These are phyloP conservation scores for Temnothorax curvispinosus DNA, from an alignment of 1,140 invertebrate genomes.

Conservation along the genomic window DNA sequence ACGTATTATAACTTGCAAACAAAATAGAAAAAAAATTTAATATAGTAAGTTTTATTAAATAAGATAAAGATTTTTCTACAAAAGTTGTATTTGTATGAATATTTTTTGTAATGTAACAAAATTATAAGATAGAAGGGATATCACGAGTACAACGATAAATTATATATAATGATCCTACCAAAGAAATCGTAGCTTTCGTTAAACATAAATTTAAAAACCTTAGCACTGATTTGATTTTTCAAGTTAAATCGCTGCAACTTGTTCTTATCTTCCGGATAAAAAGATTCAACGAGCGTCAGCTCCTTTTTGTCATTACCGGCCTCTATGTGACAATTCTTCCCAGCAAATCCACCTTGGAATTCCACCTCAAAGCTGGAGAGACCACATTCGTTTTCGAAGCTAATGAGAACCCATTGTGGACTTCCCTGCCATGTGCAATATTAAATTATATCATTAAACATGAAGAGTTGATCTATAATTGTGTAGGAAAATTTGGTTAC, in stretches of 20 bases:
- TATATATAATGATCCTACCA: conserved; percentile 86
- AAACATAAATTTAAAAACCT: conserved; percentile 84
- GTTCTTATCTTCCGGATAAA: conserved; percentile 88
- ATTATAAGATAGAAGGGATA: conserved; percentile 18
- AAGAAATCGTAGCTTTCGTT: conserved; percentile 86
- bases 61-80: not conserved
- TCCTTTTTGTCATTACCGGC: conserved; percentile 72
- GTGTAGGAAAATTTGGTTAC: conserved; percentile 27
- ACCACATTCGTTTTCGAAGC: conserved; percentile 81
- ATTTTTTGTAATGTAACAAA: not conserved
- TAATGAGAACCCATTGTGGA: conserved; percentile 87
- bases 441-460: conserved; percentile 43
- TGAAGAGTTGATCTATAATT: not conserved
- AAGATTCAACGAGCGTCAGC: conserved; percentile 79
- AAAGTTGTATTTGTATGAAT: not conserved
- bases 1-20: not conserved
- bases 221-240: conserved; percentile 69
- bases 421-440: conserved; percentile 84
- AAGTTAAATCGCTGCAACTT: conserved; percentile 85
- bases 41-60: not conserved
- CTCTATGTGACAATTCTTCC: conserved; percentile 86
- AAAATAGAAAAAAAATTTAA: conserved; percentile 1
- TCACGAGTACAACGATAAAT: conserved; percentile 79
- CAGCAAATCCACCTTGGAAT: conserved; percentile 90
- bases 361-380: conserved; percentile 86